Conservation (phyloP, 2,797 vertebrate genomes). For the Yasuhikotakia modesta region DNA sequence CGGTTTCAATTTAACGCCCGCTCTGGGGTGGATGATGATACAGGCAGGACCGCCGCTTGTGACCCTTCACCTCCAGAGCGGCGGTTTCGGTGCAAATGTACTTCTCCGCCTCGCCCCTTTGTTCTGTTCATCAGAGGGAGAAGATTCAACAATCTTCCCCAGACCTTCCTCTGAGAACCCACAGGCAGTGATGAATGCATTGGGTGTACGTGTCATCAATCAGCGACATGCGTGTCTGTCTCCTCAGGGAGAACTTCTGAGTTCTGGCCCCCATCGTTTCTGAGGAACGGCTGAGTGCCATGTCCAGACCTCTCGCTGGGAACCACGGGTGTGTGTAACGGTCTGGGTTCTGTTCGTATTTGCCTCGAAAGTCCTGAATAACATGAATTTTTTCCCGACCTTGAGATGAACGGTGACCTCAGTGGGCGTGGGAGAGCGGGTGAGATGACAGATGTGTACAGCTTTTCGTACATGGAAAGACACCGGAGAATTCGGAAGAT, state of each 20-base stretch:
- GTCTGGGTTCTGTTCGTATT: slow-evolving; percentile 14
- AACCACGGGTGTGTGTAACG: background rate
- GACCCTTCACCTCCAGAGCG: slow-evolving; percentile 17
- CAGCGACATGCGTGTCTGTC: slow-evolving; percentile 52
- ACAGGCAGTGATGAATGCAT: slow-evolving; percentile 70
- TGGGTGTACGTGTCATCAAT: slow-evolving; percentile 70
- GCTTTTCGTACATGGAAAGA: slow-evolving; percentile 50
- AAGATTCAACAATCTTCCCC: slow-evolving; percentile 54
- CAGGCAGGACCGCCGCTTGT: background rate
- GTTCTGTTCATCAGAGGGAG: slow-evolving; percentile 45
- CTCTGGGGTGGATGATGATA: background rate
- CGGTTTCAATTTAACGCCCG: background rate
- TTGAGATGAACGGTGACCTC: slow-evolving; percentile 64
- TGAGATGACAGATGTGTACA: slow-evolving; percentile 57
- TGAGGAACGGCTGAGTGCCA: background rate
- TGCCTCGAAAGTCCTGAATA: background rate
- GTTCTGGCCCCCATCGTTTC: background rate
- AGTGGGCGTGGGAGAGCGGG: slow-evolving; percentile 67
- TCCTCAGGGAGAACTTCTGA: background rate
- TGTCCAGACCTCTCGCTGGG: background rate
- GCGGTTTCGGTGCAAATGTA: slow-evolving; percentile 1
- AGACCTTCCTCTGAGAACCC: slow-evolving; percentile 50
- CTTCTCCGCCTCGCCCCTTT: slow-evolving; percentile 5
- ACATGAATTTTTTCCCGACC: slow-evolving; percentile 57
- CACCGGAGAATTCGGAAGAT: slow-evolving; percentile 57